phyloP scores from a whole-genome alignment of 2,113 vertebrate species.

The Chloroceryle aenea region DNA sequence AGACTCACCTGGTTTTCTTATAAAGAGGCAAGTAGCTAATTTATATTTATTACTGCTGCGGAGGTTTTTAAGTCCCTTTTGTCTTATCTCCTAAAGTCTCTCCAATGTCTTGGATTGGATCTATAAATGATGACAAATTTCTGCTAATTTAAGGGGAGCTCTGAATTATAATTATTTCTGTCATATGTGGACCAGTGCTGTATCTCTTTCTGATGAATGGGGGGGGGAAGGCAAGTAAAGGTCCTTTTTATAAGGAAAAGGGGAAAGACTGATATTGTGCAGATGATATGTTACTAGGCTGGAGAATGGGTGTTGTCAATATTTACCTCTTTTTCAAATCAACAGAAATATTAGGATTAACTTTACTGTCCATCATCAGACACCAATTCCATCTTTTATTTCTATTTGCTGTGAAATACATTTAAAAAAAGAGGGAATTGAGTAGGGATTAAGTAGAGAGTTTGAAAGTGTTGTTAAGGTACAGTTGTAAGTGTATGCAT shows the following conservation, averaged over 20 bases:
- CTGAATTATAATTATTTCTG: neutral
- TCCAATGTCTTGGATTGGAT: neutral
- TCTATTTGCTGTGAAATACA: neutral
- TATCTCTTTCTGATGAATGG: neutral
- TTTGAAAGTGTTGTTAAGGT: neutral
- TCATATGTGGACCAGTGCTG: neutral
- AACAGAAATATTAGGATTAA: neutral
- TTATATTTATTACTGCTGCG: neutral
- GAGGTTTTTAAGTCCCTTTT: neutral
- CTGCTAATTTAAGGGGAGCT: too few species aligned
- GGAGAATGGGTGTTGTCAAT: neutral
- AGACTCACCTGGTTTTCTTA: neutral
- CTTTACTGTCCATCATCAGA: neutral
- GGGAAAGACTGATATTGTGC: neutral
- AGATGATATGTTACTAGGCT: neutral
- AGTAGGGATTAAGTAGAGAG: neutral
- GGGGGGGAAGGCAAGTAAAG: too few species aligned
- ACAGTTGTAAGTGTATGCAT: neutral
- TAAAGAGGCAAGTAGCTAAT: neutral
- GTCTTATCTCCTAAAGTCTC: neutral
- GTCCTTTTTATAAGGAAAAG: neutral
- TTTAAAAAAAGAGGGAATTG: neutral
- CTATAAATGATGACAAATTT: neutral
- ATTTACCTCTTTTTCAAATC: neutral
- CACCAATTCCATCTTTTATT: neutral